Percentiles rank a stretch among this genome's conserved stretches.
Evolutionary conservation across 2,797 vertebrate genomes (phyloP).

Genomic region (Chloroceryle amazona): DNA sequence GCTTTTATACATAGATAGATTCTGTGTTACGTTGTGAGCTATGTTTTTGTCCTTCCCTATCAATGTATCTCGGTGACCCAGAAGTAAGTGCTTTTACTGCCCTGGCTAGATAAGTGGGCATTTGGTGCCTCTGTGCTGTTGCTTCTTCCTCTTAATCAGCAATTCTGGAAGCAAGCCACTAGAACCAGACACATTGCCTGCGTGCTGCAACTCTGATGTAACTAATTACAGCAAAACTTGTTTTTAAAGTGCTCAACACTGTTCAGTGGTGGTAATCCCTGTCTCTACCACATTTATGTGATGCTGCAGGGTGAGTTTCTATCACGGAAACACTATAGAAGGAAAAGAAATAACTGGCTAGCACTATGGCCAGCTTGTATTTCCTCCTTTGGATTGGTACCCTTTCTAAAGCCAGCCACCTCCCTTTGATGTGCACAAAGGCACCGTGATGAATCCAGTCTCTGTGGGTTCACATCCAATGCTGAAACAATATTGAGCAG

Average conservation of each 20-base stretch:
- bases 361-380: neutral
- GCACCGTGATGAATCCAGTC: rapidly evolving
- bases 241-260: neutral
- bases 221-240: constrained; percentile 25
- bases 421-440: neutral
- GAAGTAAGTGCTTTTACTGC: constrained; percentile 39
- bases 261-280: neutral
- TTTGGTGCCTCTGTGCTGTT: constrained; percentile 42
- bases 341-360: neutral
- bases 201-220: neutral
- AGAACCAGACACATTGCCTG: neutral
- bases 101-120: constrained; percentile 29
- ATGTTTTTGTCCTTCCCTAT: constrained; percentile 28
- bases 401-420: neutral
- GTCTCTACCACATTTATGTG: neutral
- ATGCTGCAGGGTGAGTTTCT: constrained; percentile 4
- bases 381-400: neutral
- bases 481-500: neutral
- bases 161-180: constrained; percentile 46
- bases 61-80: constrained; percentile 20
- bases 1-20: neutral
- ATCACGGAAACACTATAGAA: neutral
- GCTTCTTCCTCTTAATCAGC: constrained; percentile 51
- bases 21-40: neutral
- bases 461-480: neutral